Percentiles rank a stretch among this genome's conserved stretches.
Evolutionary conservation across 1,140 invertebrate genomes (phyloP).

Genomic region (Zaprionus capensis): DNA sequence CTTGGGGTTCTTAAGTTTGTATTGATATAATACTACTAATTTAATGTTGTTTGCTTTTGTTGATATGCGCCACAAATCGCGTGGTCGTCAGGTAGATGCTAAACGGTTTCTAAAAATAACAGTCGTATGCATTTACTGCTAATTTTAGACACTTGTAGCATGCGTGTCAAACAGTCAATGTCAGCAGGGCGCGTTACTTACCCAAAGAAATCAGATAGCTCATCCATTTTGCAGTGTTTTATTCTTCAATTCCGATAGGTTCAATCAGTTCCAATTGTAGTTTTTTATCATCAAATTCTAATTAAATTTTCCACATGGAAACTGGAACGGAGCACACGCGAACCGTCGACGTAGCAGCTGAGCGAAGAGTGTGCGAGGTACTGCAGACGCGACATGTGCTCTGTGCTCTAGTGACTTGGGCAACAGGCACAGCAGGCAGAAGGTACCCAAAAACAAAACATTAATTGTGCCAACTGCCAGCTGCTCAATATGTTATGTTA

Average conservation of each 20-base stretch:
- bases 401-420: background rate
- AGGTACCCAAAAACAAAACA: constrained; percentile 2
- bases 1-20: constrained; percentile 12
- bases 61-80: constrained; percentile 34
- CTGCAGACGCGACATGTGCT: constrained; percentile 28
- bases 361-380: constrained; percentile 18
- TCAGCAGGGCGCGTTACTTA: constrained; percentile 22
- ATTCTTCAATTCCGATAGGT: constrained; percentile 10
- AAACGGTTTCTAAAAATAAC: constrained; percentile 60
- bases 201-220: constrained; percentile 26
- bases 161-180: constrained; percentile 14
- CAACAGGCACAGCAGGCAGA: background rate
- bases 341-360: constrained; percentile 3
- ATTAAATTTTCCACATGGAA: constrained; percentile 18
- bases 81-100: constrained; percentile 55
- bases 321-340: constrained; percentile 8
- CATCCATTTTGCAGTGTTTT: constrained; percentile 28
- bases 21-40: constrained; percentile 47
- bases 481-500: constrained; percentile 9
- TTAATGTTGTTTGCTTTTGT: constrained; percentile 57
- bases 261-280: constrained; percentile 16
- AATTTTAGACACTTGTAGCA: constrained; percentile 67
- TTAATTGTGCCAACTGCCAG: constrained; percentile 30
- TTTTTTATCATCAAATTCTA: constrained; percentile 18
- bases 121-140: constrained; percentile 51